Evolutionary conservation across 2,113 vertebrate genomes (phyloP).

Genomic region (Hylia prasina): DNA sequence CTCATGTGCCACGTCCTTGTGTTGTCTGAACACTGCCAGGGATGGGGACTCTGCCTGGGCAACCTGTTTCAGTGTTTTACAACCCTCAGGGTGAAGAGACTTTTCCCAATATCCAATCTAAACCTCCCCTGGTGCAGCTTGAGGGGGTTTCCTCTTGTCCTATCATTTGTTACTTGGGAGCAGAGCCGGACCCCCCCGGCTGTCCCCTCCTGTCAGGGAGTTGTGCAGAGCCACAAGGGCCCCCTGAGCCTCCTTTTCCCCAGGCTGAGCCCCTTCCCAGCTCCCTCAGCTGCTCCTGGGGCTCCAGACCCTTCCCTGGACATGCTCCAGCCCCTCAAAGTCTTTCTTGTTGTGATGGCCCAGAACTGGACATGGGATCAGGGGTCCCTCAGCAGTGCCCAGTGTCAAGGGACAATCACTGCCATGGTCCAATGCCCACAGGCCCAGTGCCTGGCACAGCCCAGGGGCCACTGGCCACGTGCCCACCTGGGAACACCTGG

Average conservation of each 20-base stretch:
- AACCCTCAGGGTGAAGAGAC: neutral
- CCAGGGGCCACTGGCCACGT: neutral
- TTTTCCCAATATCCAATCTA: neutral
- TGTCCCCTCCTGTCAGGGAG: neutral
- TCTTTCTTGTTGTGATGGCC: neutral
- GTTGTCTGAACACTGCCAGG: neutral
- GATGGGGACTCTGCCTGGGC: neutral
- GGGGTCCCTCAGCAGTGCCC: neutral
- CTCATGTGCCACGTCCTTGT: neutral
- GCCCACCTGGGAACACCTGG: neutral
- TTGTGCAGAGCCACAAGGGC: neutral
- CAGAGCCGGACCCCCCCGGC: accelerated
- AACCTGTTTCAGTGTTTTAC: neutral
- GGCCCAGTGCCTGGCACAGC: neutral
- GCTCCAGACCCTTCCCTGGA: neutral
- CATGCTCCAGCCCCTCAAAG: neutral
- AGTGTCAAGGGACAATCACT: neutral
- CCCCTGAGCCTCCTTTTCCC: neutral
- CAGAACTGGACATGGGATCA: accelerated
- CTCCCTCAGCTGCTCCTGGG: neutral
- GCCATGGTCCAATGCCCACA: neutral
- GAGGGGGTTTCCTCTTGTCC: neutral
- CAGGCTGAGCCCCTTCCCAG: neutral
- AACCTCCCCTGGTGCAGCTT: neutral
- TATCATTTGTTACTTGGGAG: neutral